Evolutionary conservation across 2,113 vertebrate species (phyloP).

Genomic region (Ameiurus melas): DNA sequence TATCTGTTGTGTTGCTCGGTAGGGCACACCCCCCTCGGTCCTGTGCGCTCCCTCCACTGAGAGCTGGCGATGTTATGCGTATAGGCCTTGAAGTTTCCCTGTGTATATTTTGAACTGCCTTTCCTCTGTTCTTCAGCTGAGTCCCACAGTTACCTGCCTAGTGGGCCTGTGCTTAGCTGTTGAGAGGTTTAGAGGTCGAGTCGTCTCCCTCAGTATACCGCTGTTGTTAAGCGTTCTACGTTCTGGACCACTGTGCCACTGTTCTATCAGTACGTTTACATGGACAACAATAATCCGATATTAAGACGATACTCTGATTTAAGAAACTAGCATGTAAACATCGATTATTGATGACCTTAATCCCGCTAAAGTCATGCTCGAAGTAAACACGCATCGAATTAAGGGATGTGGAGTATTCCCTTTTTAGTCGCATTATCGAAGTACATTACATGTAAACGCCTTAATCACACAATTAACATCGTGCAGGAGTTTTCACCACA

Average conservation of each 20-base stretch:
- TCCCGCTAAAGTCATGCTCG: too few species aligned
- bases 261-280: background rate
- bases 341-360: too few species aligned
- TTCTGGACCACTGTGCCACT: background rate
- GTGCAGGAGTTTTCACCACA: too few species aligned
- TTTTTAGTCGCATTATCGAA: too few species aligned
- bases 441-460: too few species aligned
- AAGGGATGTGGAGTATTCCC: too few species aligned
- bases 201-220: background rate
- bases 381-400: too few species aligned
- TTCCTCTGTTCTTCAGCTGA: background rate
- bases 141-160: background rate
- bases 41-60: background rate
- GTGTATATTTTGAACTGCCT: background rate
- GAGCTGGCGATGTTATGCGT: background rate
- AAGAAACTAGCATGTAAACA: too few species aligned
- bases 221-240: background rate
- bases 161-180: background rate
- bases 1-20: background rate
- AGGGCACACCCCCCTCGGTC: background rate
- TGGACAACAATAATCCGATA: too few species aligned
- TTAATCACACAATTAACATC: too few species aligned
- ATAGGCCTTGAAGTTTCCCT: background rate
- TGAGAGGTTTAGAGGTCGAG: background rate
- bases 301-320: too few species aligned